phyloP scores from a whole-genome alignment of 2,888 invertebrate species.

The Polia nebulosa region DNA sequence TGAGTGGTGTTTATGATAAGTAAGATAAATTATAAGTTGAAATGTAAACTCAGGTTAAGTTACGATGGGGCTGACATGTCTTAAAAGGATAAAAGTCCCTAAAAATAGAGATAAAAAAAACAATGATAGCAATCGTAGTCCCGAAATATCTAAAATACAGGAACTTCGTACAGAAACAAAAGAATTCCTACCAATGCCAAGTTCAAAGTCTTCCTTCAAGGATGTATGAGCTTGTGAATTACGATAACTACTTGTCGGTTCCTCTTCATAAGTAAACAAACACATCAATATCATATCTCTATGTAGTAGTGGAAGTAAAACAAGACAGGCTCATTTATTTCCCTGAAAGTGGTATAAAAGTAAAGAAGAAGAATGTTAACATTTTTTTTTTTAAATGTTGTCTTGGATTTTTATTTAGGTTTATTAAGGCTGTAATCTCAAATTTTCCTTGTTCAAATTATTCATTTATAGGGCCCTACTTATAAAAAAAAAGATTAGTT shows the following conservation, averaged over 20 bases:
- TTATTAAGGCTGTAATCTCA: neutral
- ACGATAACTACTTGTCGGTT: conserved; percentile 22
- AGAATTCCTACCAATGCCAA: neutral
- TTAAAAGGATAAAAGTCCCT: too few species aligned
- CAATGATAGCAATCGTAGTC: neutral
- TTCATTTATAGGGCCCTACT: too few species aligned
- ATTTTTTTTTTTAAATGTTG: neutral
- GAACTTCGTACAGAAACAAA: conserved; percentile 1
- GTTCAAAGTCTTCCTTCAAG: conserved; percentile 5
- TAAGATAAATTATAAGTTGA: too few species aligned
- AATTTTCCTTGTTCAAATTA: neutral
- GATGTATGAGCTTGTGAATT: conserved; percentile 17
- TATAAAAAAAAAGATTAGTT: too few species aligned
- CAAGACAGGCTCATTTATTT: neutral
- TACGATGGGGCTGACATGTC: too few species aligned
- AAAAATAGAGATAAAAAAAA: too few species aligned
- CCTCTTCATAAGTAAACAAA: conserved; percentile 35
- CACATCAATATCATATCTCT: conserved; percentile 21
- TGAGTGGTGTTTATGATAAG: too few species aligned
- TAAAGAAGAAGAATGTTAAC: neutral
- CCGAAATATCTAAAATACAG: neutral
- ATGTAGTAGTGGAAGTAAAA: neutral
- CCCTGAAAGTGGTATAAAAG: neutral
- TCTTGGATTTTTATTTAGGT: neutral
- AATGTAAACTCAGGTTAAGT: too few species aligned